phyloP scores from a whole-genome alignment of 2,797 vertebrate genomes.

The Argyrosomus regius region DNA sequence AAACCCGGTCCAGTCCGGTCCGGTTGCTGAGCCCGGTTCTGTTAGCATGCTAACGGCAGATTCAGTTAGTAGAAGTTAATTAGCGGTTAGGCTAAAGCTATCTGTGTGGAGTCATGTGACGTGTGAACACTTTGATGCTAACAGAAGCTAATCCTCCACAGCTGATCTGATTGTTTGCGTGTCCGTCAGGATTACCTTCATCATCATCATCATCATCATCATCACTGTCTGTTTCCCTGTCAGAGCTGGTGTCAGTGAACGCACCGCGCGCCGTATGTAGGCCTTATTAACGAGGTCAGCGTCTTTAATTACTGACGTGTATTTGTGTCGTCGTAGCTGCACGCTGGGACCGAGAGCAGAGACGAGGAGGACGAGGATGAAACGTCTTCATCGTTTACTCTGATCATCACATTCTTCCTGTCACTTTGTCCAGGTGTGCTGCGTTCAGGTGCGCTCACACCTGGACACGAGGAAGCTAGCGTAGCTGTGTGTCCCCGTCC shows the following conservation, averaged over 20 bases:
- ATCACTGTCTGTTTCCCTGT: too few relatives aligned
- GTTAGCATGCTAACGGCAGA: too few relatives aligned
- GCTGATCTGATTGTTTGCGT: constrained; percentile 12
- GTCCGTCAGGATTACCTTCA: constrained; percentile 12
- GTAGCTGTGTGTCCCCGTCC: background rate
- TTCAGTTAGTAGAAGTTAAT: too few relatives aligned
- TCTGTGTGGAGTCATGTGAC: background rate
- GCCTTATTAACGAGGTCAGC: constrained; percentile 67
- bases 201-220: too few relatives aligned
- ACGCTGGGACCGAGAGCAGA: constrained; percentile 28
- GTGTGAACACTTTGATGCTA: constrained; percentile 31
- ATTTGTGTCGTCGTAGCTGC: constrained; percentile 64
- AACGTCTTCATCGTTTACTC: constrained; percentile 14
- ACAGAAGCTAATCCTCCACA: constrained; percentile 30
- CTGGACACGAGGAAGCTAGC: background rate
- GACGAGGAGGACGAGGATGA: constrained; percentile 20
- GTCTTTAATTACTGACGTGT: constrained; percentile 64
- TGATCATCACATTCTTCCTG: background rate
- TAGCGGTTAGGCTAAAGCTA: too few relatives aligned
- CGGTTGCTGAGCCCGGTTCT: too few relatives aligned
- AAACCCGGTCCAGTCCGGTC: too few relatives aligned
- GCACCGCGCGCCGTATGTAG: constrained; percentile 62
- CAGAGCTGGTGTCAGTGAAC: constrained; percentile 42
- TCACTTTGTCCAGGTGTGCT: background rate
- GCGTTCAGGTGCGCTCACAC: background rate